These are phyloP conservation scores for Drosophila quadrilineata DNA, from an alignment of 1,140 invertebrate genomes.

Conservation along the genomic window DNA sequence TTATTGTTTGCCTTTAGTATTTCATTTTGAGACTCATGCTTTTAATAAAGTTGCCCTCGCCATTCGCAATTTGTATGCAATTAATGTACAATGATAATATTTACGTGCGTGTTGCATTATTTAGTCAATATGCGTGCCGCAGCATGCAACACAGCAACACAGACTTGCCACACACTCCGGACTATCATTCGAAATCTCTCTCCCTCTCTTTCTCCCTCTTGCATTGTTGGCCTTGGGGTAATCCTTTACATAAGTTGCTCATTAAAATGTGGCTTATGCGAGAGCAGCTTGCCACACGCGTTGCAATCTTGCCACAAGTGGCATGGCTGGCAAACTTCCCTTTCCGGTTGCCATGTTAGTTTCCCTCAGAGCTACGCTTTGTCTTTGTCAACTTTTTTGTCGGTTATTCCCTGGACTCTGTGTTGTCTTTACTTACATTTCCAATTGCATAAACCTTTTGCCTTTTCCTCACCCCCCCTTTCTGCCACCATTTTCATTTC, in stretches of 20 bases:
- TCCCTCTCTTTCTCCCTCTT: too few relatives aligned
- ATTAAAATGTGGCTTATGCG: slow-evolving; percentile 36
- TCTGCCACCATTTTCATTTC: not conserved
- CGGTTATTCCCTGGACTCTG: slow-evolving; percentile 20
- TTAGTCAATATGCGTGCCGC: slow-evolving; percentile 40
- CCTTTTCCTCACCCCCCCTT: slow-evolving; percentile 8
- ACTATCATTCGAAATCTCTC: too few relatives aligned
- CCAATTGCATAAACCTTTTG: slow-evolving; percentile 45
- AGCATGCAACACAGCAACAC: slow-evolving; percentile 35
- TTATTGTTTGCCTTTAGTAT: slow-evolving; percentile 8
- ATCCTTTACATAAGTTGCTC: slow-evolving; percentile 51
- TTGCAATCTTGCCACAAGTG: not conserved
- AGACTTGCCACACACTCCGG: not conserved
- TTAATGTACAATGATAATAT: slow-evolving; percentile 65
- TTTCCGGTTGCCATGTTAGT: not conserved
- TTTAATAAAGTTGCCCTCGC: slow-evolving; percentile 58
- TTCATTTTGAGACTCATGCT: slow-evolving; percentile 19
- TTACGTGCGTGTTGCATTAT: slow-evolving; percentile 33
- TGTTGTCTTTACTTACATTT: slow-evolving; percentile 39
- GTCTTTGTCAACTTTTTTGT: slow-evolving; percentile 44
- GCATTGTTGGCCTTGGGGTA: too few relatives aligned
- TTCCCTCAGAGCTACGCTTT: slow-evolving; percentile 16
- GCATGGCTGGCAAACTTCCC: not conserved
- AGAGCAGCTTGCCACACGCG: not conserved
- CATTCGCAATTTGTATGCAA: slow-evolving; percentile 58